Evolutionary conservation across 1,140 invertebrate genomes (phyloP).

Genomic region (Drosophila ogumai): DNA sequence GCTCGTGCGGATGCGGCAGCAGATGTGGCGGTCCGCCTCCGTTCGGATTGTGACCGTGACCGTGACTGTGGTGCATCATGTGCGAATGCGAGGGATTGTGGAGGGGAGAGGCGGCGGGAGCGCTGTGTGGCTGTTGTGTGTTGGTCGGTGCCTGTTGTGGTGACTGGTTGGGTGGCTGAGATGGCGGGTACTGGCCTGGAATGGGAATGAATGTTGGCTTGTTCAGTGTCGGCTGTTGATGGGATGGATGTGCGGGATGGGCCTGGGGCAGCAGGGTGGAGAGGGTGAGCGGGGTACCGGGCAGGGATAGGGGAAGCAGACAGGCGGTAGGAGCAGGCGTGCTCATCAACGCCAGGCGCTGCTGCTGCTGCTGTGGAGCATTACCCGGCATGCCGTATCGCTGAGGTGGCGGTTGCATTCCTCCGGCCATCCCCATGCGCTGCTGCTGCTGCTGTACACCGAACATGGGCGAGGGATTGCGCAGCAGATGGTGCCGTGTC

Average conservation of each 20-base stretch:
- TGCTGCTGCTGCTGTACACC: constrained; percentile 39
- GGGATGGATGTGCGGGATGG: constrained; percentile 21
- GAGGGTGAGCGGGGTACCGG: constrained; percentile 11
- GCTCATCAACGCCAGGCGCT: constrained; percentile 32
- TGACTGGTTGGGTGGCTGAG: constrained; percentile 51
- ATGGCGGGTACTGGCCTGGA: constrained; percentile 74
- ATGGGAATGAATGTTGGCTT: constrained; percentile 72
- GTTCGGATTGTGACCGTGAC: constrained; percentile 33
- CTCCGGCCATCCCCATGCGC: constrained; percentile 52
- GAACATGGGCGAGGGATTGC: constrained; percentile 66
- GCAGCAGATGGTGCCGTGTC: constrained; percentile 62
- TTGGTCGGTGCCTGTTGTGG: constrained; percentile 60
- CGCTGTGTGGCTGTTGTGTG: constrained; percentile 58
- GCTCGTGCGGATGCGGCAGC: constrained; percentile 69
- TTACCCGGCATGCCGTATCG: constrained; percentile 72
- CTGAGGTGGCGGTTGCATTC: constrained; percentile 45
- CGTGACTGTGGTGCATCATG: constrained; percentile 54
- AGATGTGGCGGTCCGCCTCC: constrained; percentile 45
- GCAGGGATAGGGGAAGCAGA: constrained; percentile 30
- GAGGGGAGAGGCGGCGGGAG: constrained; percentile 37
- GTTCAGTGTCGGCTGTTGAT: constrained; percentile 49
- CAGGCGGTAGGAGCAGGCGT: constrained; percentile 23
- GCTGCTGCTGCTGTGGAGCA: constrained; percentile 21
- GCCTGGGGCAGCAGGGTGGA: constrained; percentile 7
- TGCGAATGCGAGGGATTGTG: constrained; percentile 69